Conservation (phyloP, 2,888 invertebrate species). For the Liodrosophila aerea region DNA sequence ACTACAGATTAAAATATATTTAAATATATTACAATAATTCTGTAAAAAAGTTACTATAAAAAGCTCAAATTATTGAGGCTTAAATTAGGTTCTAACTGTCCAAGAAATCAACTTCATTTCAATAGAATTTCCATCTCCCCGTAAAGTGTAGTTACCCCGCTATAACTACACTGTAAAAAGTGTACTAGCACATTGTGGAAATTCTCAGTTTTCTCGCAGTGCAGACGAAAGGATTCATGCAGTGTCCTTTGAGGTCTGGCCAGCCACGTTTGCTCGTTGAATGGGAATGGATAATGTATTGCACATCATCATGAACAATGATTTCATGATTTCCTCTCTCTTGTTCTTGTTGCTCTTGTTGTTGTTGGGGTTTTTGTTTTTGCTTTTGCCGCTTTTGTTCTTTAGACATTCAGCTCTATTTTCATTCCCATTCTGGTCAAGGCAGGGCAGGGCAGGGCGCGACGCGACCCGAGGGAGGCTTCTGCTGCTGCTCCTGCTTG, state of each 20-base stretch:
- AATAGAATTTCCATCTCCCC: no score
- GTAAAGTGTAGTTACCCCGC: no score
- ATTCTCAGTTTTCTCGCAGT: neutral
- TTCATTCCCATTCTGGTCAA: slow-evolving; percentile 17
- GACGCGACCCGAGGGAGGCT: slow-evolving; percentile 50
- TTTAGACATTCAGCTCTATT: slow-evolving; percentile 25
- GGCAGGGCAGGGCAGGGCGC: slow-evolving; percentile 8
- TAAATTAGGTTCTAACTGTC: no score
- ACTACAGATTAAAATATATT: no score
- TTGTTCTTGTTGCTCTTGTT: slow-evolving; percentile 20
- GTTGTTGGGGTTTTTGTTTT: slow-evolving; percentile 17
- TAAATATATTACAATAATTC: no score
- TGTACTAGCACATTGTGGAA: no score
- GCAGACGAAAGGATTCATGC: slow-evolving; percentile 46
- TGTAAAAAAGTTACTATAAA: no score
- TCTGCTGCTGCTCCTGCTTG: slow-evolving; percentile 8
- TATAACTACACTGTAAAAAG: no score
- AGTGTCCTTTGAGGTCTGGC: slow-evolving; percentile 56
- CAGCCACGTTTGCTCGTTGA: slow-evolving; percentile 28
- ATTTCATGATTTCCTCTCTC: slow-evolving; percentile 70
- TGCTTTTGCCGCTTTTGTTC: slow-evolving; percentile 34
- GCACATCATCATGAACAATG: slow-evolving; percentile 77
- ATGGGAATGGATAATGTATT: slow-evolving; percentile 72
- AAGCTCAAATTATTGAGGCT: no score
- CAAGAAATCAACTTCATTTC: no score